Percentiles rank a stretch among this genome's conserved stretches.
Conservation (phyloP, 37 sponge, comb jelly and placozoan species). For the Spongilla lacustris region DNA sequence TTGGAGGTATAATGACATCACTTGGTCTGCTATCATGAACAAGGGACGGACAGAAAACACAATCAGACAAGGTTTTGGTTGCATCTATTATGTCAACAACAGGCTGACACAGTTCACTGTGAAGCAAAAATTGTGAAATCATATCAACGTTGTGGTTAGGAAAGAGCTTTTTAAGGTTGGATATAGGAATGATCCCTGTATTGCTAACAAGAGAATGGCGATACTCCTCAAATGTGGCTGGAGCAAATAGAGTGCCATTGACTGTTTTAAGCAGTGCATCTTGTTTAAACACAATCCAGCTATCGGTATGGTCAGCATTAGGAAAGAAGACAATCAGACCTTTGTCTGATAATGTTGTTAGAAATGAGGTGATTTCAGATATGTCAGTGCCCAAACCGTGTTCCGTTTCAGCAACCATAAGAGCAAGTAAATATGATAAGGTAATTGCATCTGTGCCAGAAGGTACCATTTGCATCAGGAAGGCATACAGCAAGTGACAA, state of each 20-base stretch:
- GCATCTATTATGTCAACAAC: background rate
- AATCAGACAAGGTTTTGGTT: background rate
- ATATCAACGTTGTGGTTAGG: constrained; percentile 7
- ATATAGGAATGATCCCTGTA: constrained; percentile 20
- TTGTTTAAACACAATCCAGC: constrained; percentile 21
- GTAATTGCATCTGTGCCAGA: background rate
- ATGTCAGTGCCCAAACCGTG: background rate
- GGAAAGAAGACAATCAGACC: constrained; percentile 13
- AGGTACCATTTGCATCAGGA: background rate
- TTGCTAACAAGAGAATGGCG: background rate
- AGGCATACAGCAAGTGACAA: constrained; percentile 22
- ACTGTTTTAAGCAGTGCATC: constrained; percentile 15
- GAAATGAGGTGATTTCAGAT: background rate
- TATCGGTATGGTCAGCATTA: background rate
- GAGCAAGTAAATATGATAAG: background rate
- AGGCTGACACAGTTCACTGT: constrained; percentile 26
- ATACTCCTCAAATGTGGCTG: constrained; percentile 6
- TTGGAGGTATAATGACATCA: background rate
- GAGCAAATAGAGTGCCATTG: constrained; percentile 35
- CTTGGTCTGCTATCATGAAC: background rate
- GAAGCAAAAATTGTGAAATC: constrained; percentile 12
- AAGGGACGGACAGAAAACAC: constrained; percentile 29
- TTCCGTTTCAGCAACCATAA: background rate
- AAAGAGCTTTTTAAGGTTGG: background rate
- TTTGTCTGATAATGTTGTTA: background rate